Conservation (phyloP, 2,797 vertebrate species). For the Jordanella pulchra region DNA sequence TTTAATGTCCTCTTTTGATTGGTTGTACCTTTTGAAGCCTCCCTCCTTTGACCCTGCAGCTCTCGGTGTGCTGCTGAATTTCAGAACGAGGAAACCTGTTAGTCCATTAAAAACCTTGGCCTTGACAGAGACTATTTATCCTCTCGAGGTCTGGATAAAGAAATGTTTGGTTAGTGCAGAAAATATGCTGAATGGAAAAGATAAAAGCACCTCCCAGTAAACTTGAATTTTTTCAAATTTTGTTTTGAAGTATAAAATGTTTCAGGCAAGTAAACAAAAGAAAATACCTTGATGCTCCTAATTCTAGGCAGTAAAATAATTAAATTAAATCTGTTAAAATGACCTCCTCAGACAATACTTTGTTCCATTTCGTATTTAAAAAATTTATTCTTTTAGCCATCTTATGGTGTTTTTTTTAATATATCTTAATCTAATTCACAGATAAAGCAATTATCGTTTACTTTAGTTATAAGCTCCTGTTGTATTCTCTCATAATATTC, state of each 20-base stretch:
- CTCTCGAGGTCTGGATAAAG: no score
- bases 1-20: no score
- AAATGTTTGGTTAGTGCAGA: not conserved
- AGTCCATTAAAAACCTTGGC: not conserved
- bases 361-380: no score
- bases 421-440: no score
- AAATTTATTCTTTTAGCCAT: no score
- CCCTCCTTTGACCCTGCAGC: not conserved
- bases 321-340: not conserved
- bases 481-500: no score
- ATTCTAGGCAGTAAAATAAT: not conserved
- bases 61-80: not conserved
- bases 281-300: not conserved
- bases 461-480: no score
- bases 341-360: no score
- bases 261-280: not conserved
- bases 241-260: not conserved
- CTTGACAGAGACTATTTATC: not conserved
- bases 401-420: no score
- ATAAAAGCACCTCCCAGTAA: not conserved
- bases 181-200: not conserved
- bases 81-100: not conserved
- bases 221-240: not conserved
- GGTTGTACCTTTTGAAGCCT: not conserved
- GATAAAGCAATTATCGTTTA: no score